Evolutionary conservation across 2,797 vertebrate species (phyloP).

Genomic region (Labroides dimidiatus): DNA sequence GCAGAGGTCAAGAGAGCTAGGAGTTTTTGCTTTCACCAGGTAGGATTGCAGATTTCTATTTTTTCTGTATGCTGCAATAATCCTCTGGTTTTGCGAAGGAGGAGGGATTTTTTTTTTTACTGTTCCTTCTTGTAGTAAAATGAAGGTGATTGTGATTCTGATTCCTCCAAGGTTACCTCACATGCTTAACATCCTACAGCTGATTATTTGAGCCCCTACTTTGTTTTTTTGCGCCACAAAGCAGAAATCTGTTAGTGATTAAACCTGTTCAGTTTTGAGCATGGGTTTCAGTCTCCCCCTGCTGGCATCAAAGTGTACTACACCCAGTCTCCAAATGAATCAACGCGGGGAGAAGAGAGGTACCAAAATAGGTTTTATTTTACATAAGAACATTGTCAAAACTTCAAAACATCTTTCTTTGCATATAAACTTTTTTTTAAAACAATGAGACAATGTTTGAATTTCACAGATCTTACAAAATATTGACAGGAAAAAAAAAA

Average conservation of each 20-base stretch:
- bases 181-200: background rate
- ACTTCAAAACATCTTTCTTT: constrained; percentile 74
- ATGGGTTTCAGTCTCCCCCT: constrained; percentile 53
- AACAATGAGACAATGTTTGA: constrained; percentile 78
- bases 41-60: too few relatives aligned
- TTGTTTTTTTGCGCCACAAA: too few relatives aligned
- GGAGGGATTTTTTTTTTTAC: too few relatives aligned
- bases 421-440: constrained; percentile 86
- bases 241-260: background rate
- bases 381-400: constrained; percentile 84
- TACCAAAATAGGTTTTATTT: constrained; percentile 91
- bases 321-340: constrained; percentile 35
- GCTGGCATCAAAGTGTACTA: constrained; percentile 41
- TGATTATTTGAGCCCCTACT: background rate
- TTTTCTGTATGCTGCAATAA: too few relatives aligned
- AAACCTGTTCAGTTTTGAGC: background rate
- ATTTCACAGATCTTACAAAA: constrained; percentile 86
- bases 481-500: constrained; percentile 66
- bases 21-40: too few relatives aligned
- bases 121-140: too few relatives aligned
- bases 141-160: too few relatives aligned
- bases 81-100: too few relatives aligned
- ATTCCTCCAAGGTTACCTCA: background rate
- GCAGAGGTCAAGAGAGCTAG: too few relatives aligned
- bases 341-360: constrained; percentile 51